These are phyloP conservation scores for Oreochromis grahami DNA, from an alignment of 2,797 vertebrate genomes.

Conservation along the genomic window DNA sequence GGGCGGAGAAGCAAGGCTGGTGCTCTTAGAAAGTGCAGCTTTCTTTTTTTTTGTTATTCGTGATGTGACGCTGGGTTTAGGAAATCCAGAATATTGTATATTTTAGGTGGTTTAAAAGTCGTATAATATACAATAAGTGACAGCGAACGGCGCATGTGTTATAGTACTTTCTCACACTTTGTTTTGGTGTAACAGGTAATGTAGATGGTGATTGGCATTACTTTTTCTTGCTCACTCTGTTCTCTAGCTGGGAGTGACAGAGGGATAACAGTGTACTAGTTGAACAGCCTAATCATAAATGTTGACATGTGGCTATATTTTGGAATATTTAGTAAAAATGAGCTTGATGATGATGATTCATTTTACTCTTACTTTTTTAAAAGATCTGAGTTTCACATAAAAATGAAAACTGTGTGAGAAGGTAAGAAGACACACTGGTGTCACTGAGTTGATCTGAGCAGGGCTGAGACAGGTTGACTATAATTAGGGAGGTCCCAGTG, in stretches of 20 bases:
- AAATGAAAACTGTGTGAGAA: not conserved
- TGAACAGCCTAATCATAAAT: not conserved
- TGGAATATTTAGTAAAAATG: not conserved
- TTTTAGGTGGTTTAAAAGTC: not conserved
- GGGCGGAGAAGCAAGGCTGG: not conserved
- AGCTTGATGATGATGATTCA: not conserved
- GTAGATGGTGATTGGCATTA: not conserved
- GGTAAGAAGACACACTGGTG: not conserved
- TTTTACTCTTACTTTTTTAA: not conserved
- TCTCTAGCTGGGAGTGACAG: not conserved
- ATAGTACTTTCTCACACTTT: not conserved
- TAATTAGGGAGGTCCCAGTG: constrained; percentile 27
- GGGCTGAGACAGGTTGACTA: constrained; percentile 1
- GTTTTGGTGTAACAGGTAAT: not conserved
- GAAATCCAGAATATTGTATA: not conserved
- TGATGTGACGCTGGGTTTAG: not conserved
- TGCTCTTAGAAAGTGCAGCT: not conserved
- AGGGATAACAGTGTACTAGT: not conserved
- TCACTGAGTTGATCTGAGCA: not conserved
- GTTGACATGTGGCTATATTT: not conserved
- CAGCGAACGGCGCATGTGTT: not conserved
- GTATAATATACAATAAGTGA: not conserved
- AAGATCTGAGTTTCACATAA: not conserved
- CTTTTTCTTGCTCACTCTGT: not conserved
- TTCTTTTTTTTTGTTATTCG: not conserved